Conservation (phyloP, 1,140 invertebrate species). For the Drosophila micromelanica region DNA sequence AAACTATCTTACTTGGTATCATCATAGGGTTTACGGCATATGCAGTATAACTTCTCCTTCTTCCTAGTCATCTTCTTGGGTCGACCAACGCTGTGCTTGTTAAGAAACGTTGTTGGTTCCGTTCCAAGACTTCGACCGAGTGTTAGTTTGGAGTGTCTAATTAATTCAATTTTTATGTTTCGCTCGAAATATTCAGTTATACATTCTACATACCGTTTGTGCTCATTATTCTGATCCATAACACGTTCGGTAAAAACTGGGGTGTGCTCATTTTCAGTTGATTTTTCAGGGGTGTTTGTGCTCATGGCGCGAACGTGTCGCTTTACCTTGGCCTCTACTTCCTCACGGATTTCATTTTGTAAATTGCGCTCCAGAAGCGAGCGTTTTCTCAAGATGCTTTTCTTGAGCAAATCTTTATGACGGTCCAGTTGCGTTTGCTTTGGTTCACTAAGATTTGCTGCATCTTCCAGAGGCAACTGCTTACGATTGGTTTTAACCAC, state of each 20-base stretch:
- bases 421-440: constrained; percentile 65
- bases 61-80: constrained; percentile 85
- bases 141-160: constrained; percentile 27
- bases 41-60: constrained; percentile 94
- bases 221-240: constrained; percentile 46
- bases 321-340: constrained; percentile 86
- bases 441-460: constrained; percentile 42
- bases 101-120: constrained; percentile 39
- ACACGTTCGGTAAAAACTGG: constrained; percentile 39
- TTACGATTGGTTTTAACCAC: constrained; percentile 52
- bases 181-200: not conserved
- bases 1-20: constrained; percentile 90
- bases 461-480: constrained; percentile 33
- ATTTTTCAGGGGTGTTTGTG: constrained; percentile 59
- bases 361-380: constrained; percentile 95
- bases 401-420: constrained; percentile 96
- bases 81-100: constrained; percentile 61
- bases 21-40: constrained; percentile 97
- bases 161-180: not conserved
- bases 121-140: constrained; percentile 17
- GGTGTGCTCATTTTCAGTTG: constrained; percentile 55
- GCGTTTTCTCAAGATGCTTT: constrained; percentile 96
- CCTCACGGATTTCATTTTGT: constrained; percentile 93
- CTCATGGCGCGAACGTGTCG: constrained; percentile 82
- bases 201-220: constrained; percentile 39